Percentiles rank a stretch among this genome's conserved stretches.
Evolutionary conservation across 2,797 vertebrate genomes (phyloP).

Genomic region (Fistularia tabacaria): DNA sequence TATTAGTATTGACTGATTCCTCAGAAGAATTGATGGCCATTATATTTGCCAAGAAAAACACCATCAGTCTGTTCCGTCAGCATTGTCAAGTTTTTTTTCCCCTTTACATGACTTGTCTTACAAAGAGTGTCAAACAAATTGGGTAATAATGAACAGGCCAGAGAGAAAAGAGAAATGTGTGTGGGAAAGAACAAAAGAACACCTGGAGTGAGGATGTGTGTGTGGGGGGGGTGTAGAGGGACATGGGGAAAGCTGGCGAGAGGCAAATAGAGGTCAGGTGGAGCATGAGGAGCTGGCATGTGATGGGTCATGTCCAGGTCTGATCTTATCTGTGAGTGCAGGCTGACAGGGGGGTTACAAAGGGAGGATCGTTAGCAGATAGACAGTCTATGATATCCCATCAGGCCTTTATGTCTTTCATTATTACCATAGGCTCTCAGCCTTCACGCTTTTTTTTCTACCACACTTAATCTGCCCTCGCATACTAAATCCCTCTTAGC

Average conservation of each 20-base stretch:
- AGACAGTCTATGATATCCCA: slow-evolving; percentile 45
- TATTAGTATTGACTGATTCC: too few species aligned
- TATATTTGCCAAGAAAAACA: not conserved
- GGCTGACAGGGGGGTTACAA: slow-evolving; percentile 60
- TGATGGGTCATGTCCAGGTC: slow-evolving; percentile 68
- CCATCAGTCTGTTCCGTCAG: slow-evolving; percentile 5
- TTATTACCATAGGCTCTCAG: slow-evolving; percentile 43
- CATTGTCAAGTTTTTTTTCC: slow-evolving; percentile 32
- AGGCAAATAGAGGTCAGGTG: slow-evolving; percentile 66
- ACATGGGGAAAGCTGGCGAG: slow-evolving; percentile 45
- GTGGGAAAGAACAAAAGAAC: slow-evolving; percentile 62
- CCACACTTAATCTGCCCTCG: slow-evolving; percentile 51
- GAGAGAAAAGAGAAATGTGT: slow-evolving; percentile 35
- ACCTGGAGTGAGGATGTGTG: slow-evolving; percentile 52
- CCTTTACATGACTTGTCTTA: slow-evolving; percentile 5
- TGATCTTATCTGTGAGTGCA: slow-evolving; percentile 61
- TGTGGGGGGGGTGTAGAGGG: slow-evolving; percentile 29
- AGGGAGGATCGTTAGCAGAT: slow-evolving; percentile 49
- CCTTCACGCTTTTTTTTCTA: slow-evolving; percentile 11
- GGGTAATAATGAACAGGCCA: slow-evolving; percentile 29
- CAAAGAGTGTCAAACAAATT: slow-evolving; percentile 17
- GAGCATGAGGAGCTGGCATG: slow-evolving; percentile 61
- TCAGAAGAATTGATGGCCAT: too few species aligned
- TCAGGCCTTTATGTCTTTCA: slow-evolving; percentile 52
- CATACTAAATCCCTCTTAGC: slow-evolving; percentile 58